phyloP scores from a whole-genome alignment of 2,113 vertebrate genomes.

The Callocephalon fimbriatum region DNA sequence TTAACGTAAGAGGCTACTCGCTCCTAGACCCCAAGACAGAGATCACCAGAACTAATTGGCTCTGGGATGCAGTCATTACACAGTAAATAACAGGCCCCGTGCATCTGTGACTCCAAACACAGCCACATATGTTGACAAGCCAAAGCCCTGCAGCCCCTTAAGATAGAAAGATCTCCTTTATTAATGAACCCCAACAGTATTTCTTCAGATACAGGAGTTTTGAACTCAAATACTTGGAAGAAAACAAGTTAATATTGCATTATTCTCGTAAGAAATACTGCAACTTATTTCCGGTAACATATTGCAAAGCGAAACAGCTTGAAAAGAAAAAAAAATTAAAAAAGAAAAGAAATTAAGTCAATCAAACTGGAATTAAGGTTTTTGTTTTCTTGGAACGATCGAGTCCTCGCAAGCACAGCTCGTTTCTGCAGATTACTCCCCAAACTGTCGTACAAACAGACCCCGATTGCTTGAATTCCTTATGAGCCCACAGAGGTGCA shows the following conservation, averaged over 20 bases:
- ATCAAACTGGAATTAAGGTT: conserved; percentile 81
- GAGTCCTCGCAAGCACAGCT: conserved; percentile 86
- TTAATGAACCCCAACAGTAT: conserved; percentile 83
- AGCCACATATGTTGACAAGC: not conserved
- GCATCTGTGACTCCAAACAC: not conserved
- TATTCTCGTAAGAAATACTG: conserved; percentile 78
- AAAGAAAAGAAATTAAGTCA: conserved; percentile 78
- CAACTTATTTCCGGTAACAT: conserved; percentile 82
- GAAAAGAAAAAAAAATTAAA: conserved; percentile 68
- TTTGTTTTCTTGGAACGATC: conserved; percentile 77
- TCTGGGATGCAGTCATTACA: not conserved
- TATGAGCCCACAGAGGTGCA: conserved; percentile 79
- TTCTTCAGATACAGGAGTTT: conserved; percentile 84
- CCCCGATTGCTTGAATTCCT: conserved; percentile 78
- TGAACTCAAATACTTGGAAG: conserved; percentile 82
- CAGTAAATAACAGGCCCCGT: not conserved
- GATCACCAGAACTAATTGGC: not conserved
- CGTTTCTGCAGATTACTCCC: conserved; percentile 83
- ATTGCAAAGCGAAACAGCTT: conserved; percentile 85
- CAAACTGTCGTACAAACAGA: conserved; percentile 81
- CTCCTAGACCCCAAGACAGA: not conserved
- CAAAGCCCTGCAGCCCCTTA: conserved; percentile 43
- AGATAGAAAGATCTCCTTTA: conserved; percentile 87
- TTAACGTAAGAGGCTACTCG: not conserved
- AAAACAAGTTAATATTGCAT: conserved; percentile 83